These are phyloP conservation scores for Venustaconcha ellipsiformis DNA, from an alignment of 1,140 invertebrate species.

Conservation along the genomic window DNA sequence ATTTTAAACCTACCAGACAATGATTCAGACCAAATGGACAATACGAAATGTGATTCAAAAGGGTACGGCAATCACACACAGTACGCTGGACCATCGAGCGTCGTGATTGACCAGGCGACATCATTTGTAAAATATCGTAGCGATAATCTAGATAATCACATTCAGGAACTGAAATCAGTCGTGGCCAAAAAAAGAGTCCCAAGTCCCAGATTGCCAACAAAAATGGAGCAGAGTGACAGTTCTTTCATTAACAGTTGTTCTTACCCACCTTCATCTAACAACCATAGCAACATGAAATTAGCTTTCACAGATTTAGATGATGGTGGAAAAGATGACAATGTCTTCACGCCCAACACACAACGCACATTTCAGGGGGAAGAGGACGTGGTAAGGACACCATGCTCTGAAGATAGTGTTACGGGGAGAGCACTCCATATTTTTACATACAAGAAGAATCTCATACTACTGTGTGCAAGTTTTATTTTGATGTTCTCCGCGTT, in stretches of 20 bases:
- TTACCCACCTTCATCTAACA: background rate
- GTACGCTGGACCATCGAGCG: background rate
- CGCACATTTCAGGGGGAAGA: background rate
- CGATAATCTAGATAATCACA: slow-evolving; percentile 23
- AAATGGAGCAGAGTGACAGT: background rate
- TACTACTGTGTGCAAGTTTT: slow-evolving; percentile 64
- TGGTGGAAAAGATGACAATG: slow-evolving; percentile 1
- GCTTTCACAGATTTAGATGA: background rate
- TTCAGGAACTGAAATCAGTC: slow-evolving; percentile 42
- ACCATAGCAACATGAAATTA: background rate
- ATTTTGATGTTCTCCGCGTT: slow-evolving; percentile 67
- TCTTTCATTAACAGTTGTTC: background rate
- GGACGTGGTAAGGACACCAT: slow-evolving; percentile 21
- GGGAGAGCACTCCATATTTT: slow-evolving; percentile 4
- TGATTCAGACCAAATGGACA: slow-evolving; percentile 3
- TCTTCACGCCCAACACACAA: background rate
- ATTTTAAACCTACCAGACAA: slow-evolving; percentile 30
- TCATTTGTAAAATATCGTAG: background rate
- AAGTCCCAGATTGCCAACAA: background rate
- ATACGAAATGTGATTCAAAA: slow-evolving; percentile 5
- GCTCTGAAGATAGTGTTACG: slow-evolving; percentile 21
- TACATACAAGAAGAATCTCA: slow-evolving; percentile 63
- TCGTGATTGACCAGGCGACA: slow-evolving; percentile 1
- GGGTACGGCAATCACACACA: background rate
- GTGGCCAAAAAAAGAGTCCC: slow-evolving; percentile 29